Conservation (phyloP, 2,888 invertebrate genomes). For the Crematogaster levior region DNA sequence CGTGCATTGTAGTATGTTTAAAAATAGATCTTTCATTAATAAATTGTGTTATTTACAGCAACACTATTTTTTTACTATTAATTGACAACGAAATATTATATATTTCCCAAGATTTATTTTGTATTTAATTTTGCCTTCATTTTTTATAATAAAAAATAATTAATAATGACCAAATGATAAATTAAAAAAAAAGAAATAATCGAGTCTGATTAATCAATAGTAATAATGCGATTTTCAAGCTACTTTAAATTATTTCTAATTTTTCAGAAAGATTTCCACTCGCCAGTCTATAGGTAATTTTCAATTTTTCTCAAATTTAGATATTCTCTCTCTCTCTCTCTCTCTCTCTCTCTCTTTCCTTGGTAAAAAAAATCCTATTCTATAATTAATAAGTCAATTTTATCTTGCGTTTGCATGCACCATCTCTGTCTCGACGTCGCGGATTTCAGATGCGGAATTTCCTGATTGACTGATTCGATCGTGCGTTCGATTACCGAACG, state of each 20-base stretch:
- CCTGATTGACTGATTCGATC: conserved; percentile 25
- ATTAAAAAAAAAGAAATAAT: neutral
- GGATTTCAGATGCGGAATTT: conserved; percentile 12
- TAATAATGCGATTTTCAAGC: neutral
- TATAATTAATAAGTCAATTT: conserved; percentile 3
- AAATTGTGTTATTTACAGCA: neutral
- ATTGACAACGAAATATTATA: neutral
- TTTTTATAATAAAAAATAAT: neutral
- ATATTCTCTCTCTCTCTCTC: neutral
- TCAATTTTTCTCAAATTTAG: neutral
- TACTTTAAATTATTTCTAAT: neutral
- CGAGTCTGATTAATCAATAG: neutral
- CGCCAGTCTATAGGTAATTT: neutral
- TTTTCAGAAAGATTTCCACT: neutral
- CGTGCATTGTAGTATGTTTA: neutral
- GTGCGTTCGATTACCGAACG: conserved; percentile 41
- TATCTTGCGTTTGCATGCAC: neutral
- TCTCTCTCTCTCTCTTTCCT: neutral
- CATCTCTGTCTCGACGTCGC: neutral
- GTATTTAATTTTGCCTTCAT: neutral
- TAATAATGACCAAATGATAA: neutral
- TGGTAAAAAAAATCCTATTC: neutral
- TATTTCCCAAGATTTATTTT: neutral
- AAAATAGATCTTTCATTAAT: neutral
- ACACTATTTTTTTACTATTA: neutral